These are phyloP conservation scores for Seriola rivoliana DNA, from an alignment of 2,113 vertebrate species.

Conservation along the genomic window DNA sequence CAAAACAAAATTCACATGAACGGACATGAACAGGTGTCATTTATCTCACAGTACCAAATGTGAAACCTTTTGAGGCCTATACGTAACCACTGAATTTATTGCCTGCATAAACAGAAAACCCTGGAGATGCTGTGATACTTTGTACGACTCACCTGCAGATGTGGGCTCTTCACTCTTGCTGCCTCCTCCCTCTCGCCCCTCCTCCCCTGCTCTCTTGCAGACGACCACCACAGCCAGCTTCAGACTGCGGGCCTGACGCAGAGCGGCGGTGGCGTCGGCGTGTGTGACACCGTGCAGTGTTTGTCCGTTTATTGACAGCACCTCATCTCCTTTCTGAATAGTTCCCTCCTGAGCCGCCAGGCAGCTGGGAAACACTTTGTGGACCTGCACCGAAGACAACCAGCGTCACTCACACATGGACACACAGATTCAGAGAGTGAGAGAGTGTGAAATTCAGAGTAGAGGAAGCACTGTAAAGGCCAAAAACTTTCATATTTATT, in stretches of 20 bases:
- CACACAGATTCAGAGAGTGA: too few species aligned
- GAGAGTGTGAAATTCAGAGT: too few species aligned
- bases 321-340: conserved; percentile 93
- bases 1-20: too few species aligned
- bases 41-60: too few species aligned
- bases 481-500: too few species aligned
- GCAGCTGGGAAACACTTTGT: conserved; percentile 91
- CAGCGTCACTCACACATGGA: background rate
- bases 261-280: conserved; percentile 85
- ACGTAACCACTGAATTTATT: too few species aligned
- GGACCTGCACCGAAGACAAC: conserved; percentile 84
- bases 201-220: conserved; percentile 77
- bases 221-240: conserved; percentile 92
- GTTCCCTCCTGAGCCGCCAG: conserved; percentile 94
- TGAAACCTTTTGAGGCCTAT: too few species aligned
- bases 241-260: conserved; percentile 89
- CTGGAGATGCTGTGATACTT: too few species aligned
- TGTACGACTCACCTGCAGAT: conserved; percentile 55
- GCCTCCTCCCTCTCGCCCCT: conserved; percentile 56
- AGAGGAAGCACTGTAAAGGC: too few species aligned
- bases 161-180: conserved; percentile 44
- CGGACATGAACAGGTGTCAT: too few species aligned
- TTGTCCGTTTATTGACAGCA: conserved; percentile 96
- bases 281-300: conserved; percentile 90
- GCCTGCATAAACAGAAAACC: too few species aligned